These are phyloP conservation scores for Cataglyphis rosenhaueri DNA, from an alignment of 2,888 invertebrate species.

Conservation along the genomic window DNA sequence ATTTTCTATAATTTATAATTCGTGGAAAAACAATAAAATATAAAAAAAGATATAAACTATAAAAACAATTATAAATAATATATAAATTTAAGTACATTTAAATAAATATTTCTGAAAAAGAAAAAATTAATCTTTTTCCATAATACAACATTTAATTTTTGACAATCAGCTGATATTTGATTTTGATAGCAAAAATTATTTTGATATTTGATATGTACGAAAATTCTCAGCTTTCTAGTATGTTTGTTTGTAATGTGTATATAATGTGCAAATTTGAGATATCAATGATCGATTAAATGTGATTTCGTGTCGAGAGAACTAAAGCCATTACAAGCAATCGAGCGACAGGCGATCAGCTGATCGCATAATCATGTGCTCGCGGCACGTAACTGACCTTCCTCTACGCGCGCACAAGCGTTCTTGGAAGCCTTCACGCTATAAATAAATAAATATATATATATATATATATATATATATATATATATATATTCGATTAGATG, in stretches of 20 bases:
- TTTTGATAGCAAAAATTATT: background rate
- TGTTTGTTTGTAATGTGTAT: background rate
- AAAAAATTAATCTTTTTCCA: background rate
- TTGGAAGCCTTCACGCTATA: background rate
- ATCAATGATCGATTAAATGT: background rate
- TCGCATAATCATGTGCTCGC: background rate
- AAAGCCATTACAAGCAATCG: background rate
- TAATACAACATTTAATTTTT: background rate
- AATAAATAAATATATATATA: background rate
- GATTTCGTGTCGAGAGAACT: background rate
- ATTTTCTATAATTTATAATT: background rate
- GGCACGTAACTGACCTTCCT: constrained; percentile 1
- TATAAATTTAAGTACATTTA: background rate
- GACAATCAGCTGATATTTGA: background rate
- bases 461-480: background rate
- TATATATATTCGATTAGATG: background rate
- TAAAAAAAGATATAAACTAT: background rate
- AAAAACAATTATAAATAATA: background rate
- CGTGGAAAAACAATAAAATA: background rate
- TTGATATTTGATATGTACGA: too few species aligned
- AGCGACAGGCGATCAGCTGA: background rate
- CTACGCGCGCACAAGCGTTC: background rate
- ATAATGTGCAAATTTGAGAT: background rate
- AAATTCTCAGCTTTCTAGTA: background rate
- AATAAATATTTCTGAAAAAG: background rate